Evolutionary conservation across 2,797 vertebrate species (phyloP).

Genomic region (Artibeus jamaicensis): DNA sequence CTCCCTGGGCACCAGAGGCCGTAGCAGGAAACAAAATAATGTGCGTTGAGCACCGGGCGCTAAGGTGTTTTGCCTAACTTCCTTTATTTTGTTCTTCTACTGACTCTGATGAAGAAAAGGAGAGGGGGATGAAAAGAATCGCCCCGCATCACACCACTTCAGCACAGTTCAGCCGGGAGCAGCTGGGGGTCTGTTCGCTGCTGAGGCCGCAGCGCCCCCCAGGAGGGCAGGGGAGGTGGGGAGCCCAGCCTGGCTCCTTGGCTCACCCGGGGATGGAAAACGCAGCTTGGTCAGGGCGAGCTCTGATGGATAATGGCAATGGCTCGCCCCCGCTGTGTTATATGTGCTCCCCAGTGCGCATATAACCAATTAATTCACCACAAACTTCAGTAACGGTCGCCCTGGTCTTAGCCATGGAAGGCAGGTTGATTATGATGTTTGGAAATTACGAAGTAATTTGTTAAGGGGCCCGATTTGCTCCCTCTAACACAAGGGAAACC

Average conservation of each 20-base stretch:
- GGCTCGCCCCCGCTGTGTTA: neutral
- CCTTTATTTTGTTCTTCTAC: neutral
- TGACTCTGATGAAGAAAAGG: neutral
- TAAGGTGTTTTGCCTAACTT: neutral
- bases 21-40: neutral
- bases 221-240: fast-evolving
- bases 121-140: neutral
- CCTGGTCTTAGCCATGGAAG: neutral
- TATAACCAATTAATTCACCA: neutral
- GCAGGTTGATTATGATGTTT: neutral
- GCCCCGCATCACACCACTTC: neutral
- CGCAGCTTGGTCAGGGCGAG: fast-evolving
- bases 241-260: neutral
- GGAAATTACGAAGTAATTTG: neutral
- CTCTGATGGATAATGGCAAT: fast-evolving
- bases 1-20: neutral
- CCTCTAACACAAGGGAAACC: constrained; percentile 11
- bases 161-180: neutral
- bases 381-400: neutral
- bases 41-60: too few relatives aligned
- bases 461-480: constrained; percentile 29
- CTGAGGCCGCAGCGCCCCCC: neutral
- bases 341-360: neutral
- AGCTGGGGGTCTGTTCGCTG: neutral
- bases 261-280: too few relatives aligned